phyloP scores from a whole-genome alignment of 2,797 vertebrate genomes.

The Prionace glauca region DNA sequence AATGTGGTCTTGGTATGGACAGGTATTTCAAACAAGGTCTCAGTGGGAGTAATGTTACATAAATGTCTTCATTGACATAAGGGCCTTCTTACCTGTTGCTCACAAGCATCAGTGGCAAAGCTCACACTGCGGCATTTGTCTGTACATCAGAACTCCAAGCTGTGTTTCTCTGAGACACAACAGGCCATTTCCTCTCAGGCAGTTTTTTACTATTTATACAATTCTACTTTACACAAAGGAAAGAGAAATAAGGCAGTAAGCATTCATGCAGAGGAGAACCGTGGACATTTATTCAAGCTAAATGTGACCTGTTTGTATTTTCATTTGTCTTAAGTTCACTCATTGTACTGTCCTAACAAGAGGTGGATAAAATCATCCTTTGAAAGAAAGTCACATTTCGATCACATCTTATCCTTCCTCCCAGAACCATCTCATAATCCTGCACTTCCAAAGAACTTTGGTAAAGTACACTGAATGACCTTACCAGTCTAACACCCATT shows the following conservation, averaged over 20 bases:
- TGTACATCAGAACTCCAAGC: background rate
- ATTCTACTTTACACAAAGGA: background rate
- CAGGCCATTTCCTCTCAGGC: background rate
- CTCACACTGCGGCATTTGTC: background rate
- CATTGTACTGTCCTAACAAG: background rate
- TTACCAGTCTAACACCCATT: background rate
- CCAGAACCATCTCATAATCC: background rate
- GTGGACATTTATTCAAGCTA: background rate
- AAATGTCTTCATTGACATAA: background rate
- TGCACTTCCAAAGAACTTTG: background rate
- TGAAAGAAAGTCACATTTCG: background rate
- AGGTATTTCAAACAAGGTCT: background rate
- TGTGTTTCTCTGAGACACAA: background rate
- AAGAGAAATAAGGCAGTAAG: background rate
- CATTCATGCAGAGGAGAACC: background rate
- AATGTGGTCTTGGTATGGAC: background rate
- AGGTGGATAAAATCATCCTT: background rate
- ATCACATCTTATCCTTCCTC: background rate
- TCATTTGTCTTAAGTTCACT: background rate
- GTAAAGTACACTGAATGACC: background rate
- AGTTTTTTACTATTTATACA: constrained; percentile 14
- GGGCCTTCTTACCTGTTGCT: background rate
- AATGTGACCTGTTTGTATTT: background rate
- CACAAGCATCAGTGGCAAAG: background rate
- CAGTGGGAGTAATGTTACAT: background rate